Conservation (phyloP, 2,888 invertebrate species). For the Notodonta ziczac region DNA sequence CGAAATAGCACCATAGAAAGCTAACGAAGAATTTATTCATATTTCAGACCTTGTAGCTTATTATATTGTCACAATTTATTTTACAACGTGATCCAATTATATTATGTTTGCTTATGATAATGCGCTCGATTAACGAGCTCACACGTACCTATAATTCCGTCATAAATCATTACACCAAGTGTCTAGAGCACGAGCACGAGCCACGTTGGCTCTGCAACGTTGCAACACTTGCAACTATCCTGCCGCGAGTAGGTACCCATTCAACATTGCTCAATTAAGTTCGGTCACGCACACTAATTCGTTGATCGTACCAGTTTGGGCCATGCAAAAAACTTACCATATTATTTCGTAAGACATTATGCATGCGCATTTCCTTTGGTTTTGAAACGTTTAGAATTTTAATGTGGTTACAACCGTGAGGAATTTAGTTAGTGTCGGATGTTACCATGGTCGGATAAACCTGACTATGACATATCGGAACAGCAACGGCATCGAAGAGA, state of each 20-base stretch:
- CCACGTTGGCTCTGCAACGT: slow-evolving; percentile 15
- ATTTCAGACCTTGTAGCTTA: not conserved
- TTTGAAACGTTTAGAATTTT: slow-evolving; percentile 25
- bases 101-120: slow-evolving; percentile 14
- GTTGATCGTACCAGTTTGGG: slow-evolving; percentile 29
- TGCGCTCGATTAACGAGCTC: slow-evolving; percentile 11
- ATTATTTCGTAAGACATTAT: slow-evolving; percentile 36
- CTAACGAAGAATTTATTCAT: not conserved
- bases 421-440: slow-evolving; percentile 2
- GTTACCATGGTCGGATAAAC: not conserved
- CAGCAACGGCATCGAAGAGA: not conserved
- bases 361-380: slow-evolving; percentile 19
- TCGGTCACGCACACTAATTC: slow-evolving; percentile 38
- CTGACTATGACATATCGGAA: not conserved
- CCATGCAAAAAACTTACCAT: slow-evolving; percentile 28
- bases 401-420: slow-evolving; percentile 21
- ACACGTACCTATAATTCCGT: slow-evolving; percentile 2
- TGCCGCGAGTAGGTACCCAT: slow-evolving; percentile 9
- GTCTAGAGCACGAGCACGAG: slow-evolving; percentile 3
- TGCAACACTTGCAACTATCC: slow-evolving; percentile 29
- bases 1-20: not conserved
- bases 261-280: slow-evolving; percentile 32
- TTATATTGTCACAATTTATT: slow-evolving; percentile 9
- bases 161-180: slow-evolving; percentile 21
- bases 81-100: slow-evolving; percentile 19